phyloP scores from a whole-genome alignment of 2,113 vertebrate genomes.

The Accipiter virgatus region DNA sequence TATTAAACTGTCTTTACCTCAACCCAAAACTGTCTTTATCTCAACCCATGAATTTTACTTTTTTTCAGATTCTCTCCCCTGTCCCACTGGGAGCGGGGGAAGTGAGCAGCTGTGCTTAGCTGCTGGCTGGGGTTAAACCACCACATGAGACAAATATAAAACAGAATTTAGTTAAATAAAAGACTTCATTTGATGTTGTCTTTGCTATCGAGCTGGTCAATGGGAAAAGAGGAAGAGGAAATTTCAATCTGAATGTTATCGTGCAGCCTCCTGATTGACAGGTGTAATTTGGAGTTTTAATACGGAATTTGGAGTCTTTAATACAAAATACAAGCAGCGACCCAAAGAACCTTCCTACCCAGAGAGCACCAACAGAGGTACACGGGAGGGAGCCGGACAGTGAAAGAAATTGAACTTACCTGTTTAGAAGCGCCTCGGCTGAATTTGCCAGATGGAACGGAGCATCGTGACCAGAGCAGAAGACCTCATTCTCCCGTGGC shows the following conservation, averaged over 20 bases:
- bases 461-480: no score
- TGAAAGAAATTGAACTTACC: accelerated
- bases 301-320: no score
- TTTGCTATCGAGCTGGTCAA: background rate
- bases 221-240: background rate
- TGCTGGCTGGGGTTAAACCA: no score
- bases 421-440: background rate
- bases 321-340: background rate
- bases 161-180: background rate
- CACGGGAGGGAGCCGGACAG: background rate
- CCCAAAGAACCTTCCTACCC: background rate
- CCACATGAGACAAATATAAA: background rate
- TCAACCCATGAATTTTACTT: no score
- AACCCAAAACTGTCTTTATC: no score
- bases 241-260: background rate
- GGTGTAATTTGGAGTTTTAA: background rate
- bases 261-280: background rate
- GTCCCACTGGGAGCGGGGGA: no score
- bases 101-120: no score
- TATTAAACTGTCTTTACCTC: no score
- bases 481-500: accelerated
- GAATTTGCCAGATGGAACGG: background rate
- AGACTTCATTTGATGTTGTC: background rate
- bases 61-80: no score
- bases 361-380: no score